A percentile compares a stretch with the other conserved stretches of the same genome.
phyloP scores from a whole-genome alignment of 1,140 invertebrate genomes.

The Doryteuthis pealeii region DNA sequence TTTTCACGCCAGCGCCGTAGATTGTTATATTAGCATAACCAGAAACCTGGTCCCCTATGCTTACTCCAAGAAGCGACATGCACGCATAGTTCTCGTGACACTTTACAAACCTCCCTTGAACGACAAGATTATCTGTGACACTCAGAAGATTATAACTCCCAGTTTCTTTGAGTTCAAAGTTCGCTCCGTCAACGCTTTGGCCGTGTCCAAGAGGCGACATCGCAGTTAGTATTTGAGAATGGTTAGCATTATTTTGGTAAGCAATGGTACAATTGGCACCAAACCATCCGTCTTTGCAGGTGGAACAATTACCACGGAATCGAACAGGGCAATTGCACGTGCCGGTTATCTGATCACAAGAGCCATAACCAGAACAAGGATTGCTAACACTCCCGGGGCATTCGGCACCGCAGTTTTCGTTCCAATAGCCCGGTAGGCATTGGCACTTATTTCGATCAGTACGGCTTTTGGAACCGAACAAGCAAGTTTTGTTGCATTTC shows the following conservation, averaged over 20 bases:
- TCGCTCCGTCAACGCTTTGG: slow-evolving; percentile 29
- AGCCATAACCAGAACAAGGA: slow-evolving; percentile 34
- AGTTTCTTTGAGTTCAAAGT: slow-evolving; percentile 24
- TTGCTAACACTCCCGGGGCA: slow-evolving; percentile 37
- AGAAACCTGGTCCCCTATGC: slow-evolving; percentile 25
- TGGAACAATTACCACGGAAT: slow-evolving; percentile 27
- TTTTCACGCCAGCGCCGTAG: slow-evolving; percentile 13
- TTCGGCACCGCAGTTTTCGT: slow-evolving; percentile 26
- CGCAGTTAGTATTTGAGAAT: slow-evolving; percentile 13
- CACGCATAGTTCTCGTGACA: slow-evolving; percentile 36
- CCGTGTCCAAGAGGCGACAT: slow-evolving; percentile 24
- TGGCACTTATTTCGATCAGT: slow-evolving; percentile 18
- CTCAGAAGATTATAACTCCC: slow-evolving; percentile 29
- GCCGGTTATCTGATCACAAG: slow-evolving; percentile 32
- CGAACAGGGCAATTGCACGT: slow-evolving; percentile 35
- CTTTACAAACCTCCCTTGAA: slow-evolving; percentile 31
- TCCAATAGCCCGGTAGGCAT: slow-evolving; percentile 38
- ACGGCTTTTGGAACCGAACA: slow-evolving; percentile 27
- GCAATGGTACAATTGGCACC: slow-evolving; percentile 33
- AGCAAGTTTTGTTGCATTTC: slow-evolving; percentile 31
- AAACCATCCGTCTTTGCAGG: slow-evolving; percentile 33
- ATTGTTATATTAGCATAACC: slow-evolving; percentile 31
- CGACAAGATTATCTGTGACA: slow-evolving; percentile 22
- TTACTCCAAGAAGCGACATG: slow-evolving; percentile 25
- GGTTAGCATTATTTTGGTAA: slow-evolving; percentile 12